These are phyloP conservation scores for Sebastes taczanowskii DNA, from an alignment of 2,797 vertebrate genomes.

Conservation along the genomic window DNA sequence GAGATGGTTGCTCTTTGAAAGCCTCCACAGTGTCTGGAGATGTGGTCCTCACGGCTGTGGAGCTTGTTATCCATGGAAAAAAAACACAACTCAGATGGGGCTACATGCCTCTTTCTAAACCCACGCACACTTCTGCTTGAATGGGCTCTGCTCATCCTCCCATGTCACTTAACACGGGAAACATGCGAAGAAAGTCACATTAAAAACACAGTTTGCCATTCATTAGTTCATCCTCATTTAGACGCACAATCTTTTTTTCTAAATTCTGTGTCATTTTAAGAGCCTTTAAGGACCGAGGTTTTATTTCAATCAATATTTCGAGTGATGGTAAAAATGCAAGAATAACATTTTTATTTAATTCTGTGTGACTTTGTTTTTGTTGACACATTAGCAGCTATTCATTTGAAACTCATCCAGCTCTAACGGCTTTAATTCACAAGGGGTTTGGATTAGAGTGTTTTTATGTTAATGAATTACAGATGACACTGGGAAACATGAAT, in stretches of 20 bases:
- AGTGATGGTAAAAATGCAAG: not conserved
- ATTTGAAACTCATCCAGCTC: constrained; percentile 20
- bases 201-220: not conserved
- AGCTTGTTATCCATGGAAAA: constrained; percentile 70
- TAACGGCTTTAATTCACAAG: constrained; percentile 8
- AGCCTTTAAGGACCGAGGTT: not conserved
- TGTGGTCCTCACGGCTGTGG: constrained; percentile 56
- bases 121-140: constrained; percentile 58
- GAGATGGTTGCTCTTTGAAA: constrained; percentile 72
- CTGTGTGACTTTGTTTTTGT: not conserved
- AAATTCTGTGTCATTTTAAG: not conserved
- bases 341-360: not conserved
- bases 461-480: constrained; percentile 32
- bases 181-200: constrained; percentile 1
- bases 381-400: constrained; percentile 4
- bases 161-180: constrained; percentile 28
- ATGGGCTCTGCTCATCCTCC: constrained; percentile 24
- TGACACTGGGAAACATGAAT: constrained; percentile 25
- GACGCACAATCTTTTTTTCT: not conserved
- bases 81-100: constrained; percentile 50
- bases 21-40: constrained; percentile 68
- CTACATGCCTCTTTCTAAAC: constrained; percentile 46
- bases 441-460: constrained; percentile 11
- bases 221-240: constrained; percentile 3
- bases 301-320: not conserved